Conservation (phyloP, 2,113 vertebrate genomes). For the Rafetus swinhoei region DNA sequence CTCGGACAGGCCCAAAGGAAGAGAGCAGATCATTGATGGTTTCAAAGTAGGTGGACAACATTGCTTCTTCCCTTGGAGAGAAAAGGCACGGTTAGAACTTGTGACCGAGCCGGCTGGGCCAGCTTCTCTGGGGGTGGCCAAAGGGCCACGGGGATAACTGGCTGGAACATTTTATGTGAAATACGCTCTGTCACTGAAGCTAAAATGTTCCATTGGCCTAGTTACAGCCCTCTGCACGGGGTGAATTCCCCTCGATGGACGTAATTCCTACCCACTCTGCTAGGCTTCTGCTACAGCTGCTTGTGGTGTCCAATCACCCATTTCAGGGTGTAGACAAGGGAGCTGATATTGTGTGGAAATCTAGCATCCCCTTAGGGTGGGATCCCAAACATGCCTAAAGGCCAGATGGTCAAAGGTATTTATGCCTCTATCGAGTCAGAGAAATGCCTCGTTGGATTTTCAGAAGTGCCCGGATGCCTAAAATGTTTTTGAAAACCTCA, state of each 20-base stretch:
- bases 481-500: background rate
- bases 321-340: background rate
- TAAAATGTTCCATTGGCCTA: background rate
- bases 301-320: background rate
- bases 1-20: slow-evolving; percentile 95
- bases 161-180: background rate
- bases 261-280: background rate
- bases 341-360: too few species aligned
- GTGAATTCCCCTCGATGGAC: background rate
- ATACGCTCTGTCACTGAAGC: background rate
- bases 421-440: background rate
- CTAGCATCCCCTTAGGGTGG: background rate
- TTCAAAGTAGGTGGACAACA: slow-evolving; percentile 98
- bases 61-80: slow-evolving; percentile 92
- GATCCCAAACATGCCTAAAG: background rate
- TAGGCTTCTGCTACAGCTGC: background rate
- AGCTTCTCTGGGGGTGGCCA: rapidly evolving
- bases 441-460: background rate
- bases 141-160: background rate
- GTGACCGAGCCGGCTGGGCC: background rate
- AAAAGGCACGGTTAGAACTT: slow-evolving; percentile 68
- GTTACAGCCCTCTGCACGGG: background rate
- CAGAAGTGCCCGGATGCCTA: background rate
- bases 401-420: background rate
- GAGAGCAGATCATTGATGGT: slow-evolving; percentile 95